Evolutionary conservation across 2,888 invertebrate species (phyloP).

Genomic region (Colostygia pectinataria): DNA sequence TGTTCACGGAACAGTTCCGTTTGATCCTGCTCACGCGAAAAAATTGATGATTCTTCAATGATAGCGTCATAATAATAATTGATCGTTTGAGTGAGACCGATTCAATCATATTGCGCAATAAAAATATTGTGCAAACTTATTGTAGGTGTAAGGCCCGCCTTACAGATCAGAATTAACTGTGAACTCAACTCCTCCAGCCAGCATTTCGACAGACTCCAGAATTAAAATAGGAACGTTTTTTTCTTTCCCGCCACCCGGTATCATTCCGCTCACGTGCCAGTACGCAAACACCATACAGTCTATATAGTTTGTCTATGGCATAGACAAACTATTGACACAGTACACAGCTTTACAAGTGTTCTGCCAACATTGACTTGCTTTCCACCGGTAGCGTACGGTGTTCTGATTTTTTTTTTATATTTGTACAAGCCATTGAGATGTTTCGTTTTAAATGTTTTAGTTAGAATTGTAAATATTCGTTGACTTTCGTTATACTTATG

Average conservation of each 20-base stretch:
- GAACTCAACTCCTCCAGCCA: not conserved
- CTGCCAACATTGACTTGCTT: constrained; percentile 36
- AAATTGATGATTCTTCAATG: no score
- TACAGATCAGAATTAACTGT: no score
- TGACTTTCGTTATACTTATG: not conserved
- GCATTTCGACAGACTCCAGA: no score
- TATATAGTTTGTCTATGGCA: no score
- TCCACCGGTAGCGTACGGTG: constrained; percentile 36
- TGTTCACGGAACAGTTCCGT: no score
- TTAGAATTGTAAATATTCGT: constrained; percentile 15
- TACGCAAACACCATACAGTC: constrained; percentile 43
- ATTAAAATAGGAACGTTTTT: constrained; percentile 23
- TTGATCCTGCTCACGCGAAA: no score
- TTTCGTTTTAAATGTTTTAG: constrained; percentile 28
- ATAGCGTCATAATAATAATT: no score
- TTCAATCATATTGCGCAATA: no score
- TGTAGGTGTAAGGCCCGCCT: no score
- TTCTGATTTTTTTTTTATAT: constrained; percentile 31
- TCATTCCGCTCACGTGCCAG: constrained; percentile 47
- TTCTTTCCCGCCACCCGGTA: constrained; percentile 38
- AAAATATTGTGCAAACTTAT: no score
- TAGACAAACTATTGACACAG: constrained; percentile 30
- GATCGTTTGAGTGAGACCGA: no score
- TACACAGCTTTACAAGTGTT: constrained; percentile 39
- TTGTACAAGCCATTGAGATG: constrained; percentile 27